A percentile compares a stretch with the other conserved stretches of the same genome.
Evolutionary conservation across 2,113 vertebrate genomes (phyloP).

Genomic region (Epinephelus moara): DNA sequence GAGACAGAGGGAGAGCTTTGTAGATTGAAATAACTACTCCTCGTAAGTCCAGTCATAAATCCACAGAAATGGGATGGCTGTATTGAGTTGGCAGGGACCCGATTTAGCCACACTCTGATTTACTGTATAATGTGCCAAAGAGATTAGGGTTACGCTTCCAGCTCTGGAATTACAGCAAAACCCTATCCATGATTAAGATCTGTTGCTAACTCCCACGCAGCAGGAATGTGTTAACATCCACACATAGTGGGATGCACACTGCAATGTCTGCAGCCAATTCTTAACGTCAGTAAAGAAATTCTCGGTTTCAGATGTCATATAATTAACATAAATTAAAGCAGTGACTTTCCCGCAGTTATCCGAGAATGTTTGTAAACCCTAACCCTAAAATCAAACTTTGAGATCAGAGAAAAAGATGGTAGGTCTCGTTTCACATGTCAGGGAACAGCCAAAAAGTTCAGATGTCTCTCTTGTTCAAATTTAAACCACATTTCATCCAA

Average conservation of each 20-base stretch:
- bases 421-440: not conserved
- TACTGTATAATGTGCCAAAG: conserved; percentile 64
- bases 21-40: conserved; percentile 47
- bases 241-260: conserved; percentile 11
- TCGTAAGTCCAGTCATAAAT: conserved; percentile 63
- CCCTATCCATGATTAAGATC: conserved; percentile 72
- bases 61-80: conserved; percentile 54
- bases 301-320: not conserved
- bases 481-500: not conserved
- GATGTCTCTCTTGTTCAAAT: not conserved
- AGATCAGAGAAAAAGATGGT: not conserved
- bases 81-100: conserved; percentile 52
- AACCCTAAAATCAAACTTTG: not conserved
- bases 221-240: conserved; percentile 46
- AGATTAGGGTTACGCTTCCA: conserved; percentile 71
- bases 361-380: not conserved
- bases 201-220: conserved; percentile 47
- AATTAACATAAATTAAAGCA: conserved; percentile 9
- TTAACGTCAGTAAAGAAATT: conserved; percentile 5
- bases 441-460: not conserved
- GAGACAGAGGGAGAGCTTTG: conserved; percentile 12
- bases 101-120: conserved; percentile 60
- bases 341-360: conserved; percentile 6
- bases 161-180: conserved; percentile 66
- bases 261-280: not conserved